phyloP scores from a whole-genome alignment of 2,888 invertebrate species.

The Cosmia pyralina region DNA sequence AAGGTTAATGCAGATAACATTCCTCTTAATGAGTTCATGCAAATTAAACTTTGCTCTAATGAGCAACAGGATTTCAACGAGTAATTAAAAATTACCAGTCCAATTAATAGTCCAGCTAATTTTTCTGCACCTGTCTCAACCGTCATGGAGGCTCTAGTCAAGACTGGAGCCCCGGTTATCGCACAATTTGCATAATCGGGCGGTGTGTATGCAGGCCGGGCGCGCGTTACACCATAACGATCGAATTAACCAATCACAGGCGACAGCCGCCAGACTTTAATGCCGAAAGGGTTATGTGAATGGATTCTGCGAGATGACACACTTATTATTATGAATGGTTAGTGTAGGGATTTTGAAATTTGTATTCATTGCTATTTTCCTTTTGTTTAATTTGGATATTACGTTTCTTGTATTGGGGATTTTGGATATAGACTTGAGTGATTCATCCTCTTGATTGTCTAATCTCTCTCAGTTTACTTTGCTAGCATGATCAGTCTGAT shows the following conservation, averaged over 20 bases:
- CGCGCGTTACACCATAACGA: conserved; percentile 64
- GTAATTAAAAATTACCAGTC: conserved; percentile 34
- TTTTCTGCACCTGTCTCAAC: conserved; percentile 47
- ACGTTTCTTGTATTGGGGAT: neutral
- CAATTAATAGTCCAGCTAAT: conserved; percentile 32
- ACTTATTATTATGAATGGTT: conserved; percentile 40
- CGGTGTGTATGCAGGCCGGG: conserved; percentile 62
- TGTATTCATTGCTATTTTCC: neutral
- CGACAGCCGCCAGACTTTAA: conserved; percentile 55
- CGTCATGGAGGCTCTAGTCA: conserved; percentile 28
- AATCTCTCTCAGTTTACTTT: neutral
- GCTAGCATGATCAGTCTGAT: neutral
- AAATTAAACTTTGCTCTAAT: conserved; percentile 28
- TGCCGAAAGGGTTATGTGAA: conserved; percentile 49
- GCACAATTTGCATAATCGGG: conserved; percentile 70
- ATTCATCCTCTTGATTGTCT: neutral
- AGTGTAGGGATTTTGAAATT: conserved; percentile 4
- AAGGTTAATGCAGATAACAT: neutral
- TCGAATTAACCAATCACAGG: conserved; percentile 69
- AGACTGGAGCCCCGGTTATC: conserved; percentile 46
- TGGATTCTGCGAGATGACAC: conserved; percentile 53
- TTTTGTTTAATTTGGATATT: conserved; percentile 7
- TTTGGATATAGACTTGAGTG: neutral
- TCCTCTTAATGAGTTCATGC: conserved; percentile 16
- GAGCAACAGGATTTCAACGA: conserved; percentile 15